A percentile compares a stretch with the other conserved stretches of the same genome.
Conservation (phyloP, 2,113 vertebrate genomes). For the Vidua chalybeata region DNA sequence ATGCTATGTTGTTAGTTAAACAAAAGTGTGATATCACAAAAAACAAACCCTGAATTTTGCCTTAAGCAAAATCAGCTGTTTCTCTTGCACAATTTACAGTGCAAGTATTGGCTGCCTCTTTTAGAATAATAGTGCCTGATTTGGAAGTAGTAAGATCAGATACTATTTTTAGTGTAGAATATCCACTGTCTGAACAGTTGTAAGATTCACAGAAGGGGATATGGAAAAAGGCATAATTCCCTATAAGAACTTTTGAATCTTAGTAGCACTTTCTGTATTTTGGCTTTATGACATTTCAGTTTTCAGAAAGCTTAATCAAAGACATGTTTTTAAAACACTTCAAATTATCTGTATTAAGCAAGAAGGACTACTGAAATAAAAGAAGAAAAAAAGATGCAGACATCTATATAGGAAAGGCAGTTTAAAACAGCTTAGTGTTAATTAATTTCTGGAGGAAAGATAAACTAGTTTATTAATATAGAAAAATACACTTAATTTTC, state of each 20-base stretch:
- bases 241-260: constrained; percentile 28
- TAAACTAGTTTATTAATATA: constrained; percentile 30
- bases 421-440: constrained; percentile 34
- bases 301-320: constrained; percentile 52
- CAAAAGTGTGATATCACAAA: constrained; percentile 19
- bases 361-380: background rate
- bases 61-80: background rate
- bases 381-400: constrained; percentile 17
- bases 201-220: constrained; percentile 8
- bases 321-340: constrained; percentile 39
- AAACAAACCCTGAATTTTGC: background rate
- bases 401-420: constrained; percentile 9
- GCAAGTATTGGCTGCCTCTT: background rate
- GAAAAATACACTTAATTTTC: constrained; percentile 25
- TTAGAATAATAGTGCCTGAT: background rate
- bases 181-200: constrained; percentile 13
- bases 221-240: background rate
- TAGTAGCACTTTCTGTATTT: constrained; percentile 39
- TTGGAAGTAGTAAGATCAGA: background rate
- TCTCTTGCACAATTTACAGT: background rate
- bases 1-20: background rate
- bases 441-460: constrained; percentile 37
- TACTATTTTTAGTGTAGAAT: background rate
- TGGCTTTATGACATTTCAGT: constrained; percentile 48
- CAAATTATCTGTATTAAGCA: background rate